phyloP scores from a whole-genome alignment of 2,113 vertebrate species.

The Pachyramphus minor region DNA sequence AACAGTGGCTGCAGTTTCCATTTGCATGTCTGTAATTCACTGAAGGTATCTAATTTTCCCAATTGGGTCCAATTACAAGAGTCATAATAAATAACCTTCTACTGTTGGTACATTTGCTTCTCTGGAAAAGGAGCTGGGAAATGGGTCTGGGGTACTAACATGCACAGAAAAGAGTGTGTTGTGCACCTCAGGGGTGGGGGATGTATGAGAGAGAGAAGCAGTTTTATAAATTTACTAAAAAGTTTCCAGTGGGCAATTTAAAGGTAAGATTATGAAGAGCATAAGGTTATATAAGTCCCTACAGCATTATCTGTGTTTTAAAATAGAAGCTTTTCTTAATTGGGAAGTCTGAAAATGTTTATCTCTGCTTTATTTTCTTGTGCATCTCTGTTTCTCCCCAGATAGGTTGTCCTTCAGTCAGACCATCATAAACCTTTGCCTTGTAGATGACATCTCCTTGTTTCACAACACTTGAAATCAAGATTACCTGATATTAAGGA shows the following conservation, averaged over 20 bases:
- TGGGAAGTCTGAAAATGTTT: neutral
- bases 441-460: slow-evolving; percentile 6
- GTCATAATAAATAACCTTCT: slow-evolving; percentile 50
- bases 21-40: slow-evolving; percentile 51
- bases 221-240: slow-evolving; percentile 46
- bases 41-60: slow-evolving; percentile 38
- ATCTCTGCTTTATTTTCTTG: neutral
- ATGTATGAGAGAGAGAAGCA: neutral
- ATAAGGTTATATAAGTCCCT: neutral
- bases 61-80: slow-evolving; percentile 50
- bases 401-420: neutral
- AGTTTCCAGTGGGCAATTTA: slow-evolving; percentile 9
- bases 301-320: neutral
- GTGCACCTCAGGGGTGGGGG: accelerated
- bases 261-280: slow-evolving; percentile 28
- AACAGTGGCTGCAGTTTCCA: slow-evolving; percentile 9
- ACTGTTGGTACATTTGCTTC: slow-evolving; percentile 15
- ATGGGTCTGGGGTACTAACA: slow-evolving; percentile 14
- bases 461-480: neutral
- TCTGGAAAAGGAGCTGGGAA: slow-evolving; percentile 26
- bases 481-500: neutral
- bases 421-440: neutral
- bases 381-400: neutral
- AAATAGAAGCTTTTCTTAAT: neutral
- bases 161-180: neutral